Evolutionary conservation across 2,888 invertebrate species (phyloP), one percentile per base, ranked within the genome.

Genomic region (Melanostoma scalare): DNA sequence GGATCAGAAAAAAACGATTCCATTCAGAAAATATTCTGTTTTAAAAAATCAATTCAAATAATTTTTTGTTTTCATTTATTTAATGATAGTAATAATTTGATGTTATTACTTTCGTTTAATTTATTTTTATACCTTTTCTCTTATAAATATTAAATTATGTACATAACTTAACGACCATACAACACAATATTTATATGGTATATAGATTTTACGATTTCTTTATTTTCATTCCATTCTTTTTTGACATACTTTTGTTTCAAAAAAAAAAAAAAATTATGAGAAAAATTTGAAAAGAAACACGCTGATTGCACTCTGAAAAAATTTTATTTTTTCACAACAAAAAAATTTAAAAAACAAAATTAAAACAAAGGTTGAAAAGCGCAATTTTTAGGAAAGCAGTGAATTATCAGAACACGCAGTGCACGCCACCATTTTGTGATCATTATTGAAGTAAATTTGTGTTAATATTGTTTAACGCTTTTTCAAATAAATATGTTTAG

Each of bases 141-240:
- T 79, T 84, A 79, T 33, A 84, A 78, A 74, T 79, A 67, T 79
- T 74, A 79, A 78, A 74, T 74, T 84, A 84, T 84, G 78, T 84
- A 84, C 84, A 84, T 79, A 84, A 79, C 84, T 78, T 79, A 84
- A 84, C 79, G 74, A 74, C 84, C 84, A 84, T 79, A 78, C 74
- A 75, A 82, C 65, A 79, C 44, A 74, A 74, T 71, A 55, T 71
- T 56, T 58, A 63, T 52, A 84, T 78, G 78, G 79, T 71, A 79
- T 75, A 72, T 80, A 84, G 46, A 73, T 73, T 72, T 58, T 33
- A 40, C 58, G 20, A 63, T 56, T 48, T 10, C 74, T 58, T 58
- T 69, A 20, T 78, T 40, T 52, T 56, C 20, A 56, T 61, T 56
- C 71, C 40, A 58, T 67, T 52, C 60, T 36, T 10, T 67, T 71